Base-by-base conservation (phyloP, 2,113 vertebrate genomes). In the Zeus faber region DNA sequence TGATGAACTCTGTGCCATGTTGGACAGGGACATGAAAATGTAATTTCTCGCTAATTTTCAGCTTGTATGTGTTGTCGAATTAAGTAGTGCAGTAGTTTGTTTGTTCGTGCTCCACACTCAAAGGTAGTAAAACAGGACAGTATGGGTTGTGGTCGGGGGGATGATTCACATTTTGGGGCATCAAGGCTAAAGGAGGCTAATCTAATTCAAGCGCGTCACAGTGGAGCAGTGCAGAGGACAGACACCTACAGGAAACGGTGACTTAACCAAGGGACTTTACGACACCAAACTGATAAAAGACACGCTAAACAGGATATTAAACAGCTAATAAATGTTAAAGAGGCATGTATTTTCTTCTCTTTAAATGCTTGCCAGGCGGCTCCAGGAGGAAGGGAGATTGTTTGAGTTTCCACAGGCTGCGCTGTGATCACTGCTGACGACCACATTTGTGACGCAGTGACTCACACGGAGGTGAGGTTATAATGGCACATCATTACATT, bases 251-350 rank as follows among this genome's bases (percentile, higher is more conserved):
- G 48, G 59, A 79, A 70, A 61, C 27, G 14, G 52, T 68, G 64
- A 67, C 59, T 67, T 60, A 80, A 78, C 59, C 13, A 14, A 68
- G 63, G 63, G 67, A 75, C 70, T 72, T 64, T 59, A 65, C 67
- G 50, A 49, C 60, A 77, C 33, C 65, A 54, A 54, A 62, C 65
- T 74, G 72, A 82, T 77, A 75, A 85, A 83, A 76, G 60, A 73
- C 71, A 50, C 7, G 17, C 77, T 80, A 80, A 85, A 84, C 82
- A 85, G 87, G 85, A 88, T 85, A 86, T 85, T 87, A 84, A 87
- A 86, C 83, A 87, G 82, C 84, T 79, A 84, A 83, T 89, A 87
- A 87, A 87, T 68, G 72, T 88, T 84, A 74, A n/a, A 73, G 65
- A 66, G 62, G 66, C 54, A 65, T 76, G 70, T 69, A 64, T 59